phyloP scores from a whole-genome alignment of 2,113 vertebrate species.

The Dicrurus megarhynchus region DNA sequence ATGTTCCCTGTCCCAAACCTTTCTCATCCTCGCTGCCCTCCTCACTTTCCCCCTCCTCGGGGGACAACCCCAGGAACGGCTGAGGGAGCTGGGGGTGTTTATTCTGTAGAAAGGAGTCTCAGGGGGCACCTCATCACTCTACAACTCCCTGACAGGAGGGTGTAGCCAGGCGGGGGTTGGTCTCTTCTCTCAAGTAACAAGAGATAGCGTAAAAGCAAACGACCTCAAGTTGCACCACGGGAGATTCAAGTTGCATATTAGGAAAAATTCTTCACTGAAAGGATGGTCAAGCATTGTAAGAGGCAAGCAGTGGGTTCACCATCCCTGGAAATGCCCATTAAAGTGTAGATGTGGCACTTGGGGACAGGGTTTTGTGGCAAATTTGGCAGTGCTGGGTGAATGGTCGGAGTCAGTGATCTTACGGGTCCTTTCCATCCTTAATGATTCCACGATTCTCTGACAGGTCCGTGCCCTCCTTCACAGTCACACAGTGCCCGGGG shows the following conservation, averaged over 20 bases:
- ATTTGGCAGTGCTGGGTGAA: neutral
- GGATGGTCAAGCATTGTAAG: neutral
- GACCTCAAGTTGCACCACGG: neutral
- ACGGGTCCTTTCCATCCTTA: neutral
- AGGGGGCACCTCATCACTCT: accelerated
- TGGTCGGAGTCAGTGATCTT: neutral
- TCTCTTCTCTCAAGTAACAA: neutral
- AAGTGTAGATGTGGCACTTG: neutral
- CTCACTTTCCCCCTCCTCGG: accelerated
- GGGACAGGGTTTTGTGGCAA: neutral
- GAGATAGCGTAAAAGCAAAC: accelerated
- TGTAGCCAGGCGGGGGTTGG: accelerated
- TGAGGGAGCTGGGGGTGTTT: neutral
- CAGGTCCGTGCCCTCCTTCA: neutral
- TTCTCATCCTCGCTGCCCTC: neutral
- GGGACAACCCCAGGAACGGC: accelerated
- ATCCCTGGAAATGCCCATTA: neutral
- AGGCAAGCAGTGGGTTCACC: neutral
- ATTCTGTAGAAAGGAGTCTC: neutral
- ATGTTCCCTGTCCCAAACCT: accelerated
- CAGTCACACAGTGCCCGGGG: neutral
- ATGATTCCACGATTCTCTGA: neutral
- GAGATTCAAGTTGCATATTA: neutral
- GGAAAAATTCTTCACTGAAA: neutral
- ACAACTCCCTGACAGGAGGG: neutral